Evolutionary conservation across 2,888 invertebrate genomes (phyloP), one percentile per base, ranked within the genome.

Genomic region (Xanthorhoe designata): DNA sequence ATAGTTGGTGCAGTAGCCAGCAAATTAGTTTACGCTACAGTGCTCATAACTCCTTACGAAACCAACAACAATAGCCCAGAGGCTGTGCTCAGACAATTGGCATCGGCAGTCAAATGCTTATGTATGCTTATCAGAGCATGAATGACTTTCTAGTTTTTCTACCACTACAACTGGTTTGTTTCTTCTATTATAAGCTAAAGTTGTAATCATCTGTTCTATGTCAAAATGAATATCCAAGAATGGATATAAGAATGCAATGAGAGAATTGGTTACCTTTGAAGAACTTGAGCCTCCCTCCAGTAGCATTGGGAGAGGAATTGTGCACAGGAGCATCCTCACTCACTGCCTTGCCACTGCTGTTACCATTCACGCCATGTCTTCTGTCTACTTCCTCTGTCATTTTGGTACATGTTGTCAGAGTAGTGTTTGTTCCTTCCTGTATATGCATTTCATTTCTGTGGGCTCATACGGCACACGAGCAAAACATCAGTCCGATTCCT

Each of bases 201-300:
- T 35, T 60, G 15, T 19, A 2, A 49, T 55, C 51, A 58, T 32
- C 51, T 55, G 60, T 50, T 54, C 47, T 32, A 2, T 15, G 55
- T 45, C 18, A 38, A 45, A 38, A 54, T 38, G 42, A 29, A 45
- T 32, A 49, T 13, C 18, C 58, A 29, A 24, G 38, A 61, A 61
- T 66, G 60, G 10, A 55, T 65, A 64, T 61, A 63, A 69, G 60
- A 69, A 70, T 73, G 67, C 52, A 70, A 68, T 66, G 62, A 38
- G 65, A 73, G 68, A 72, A 67, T 64, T 68, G 89, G 87, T 84
- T 83, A 96, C 96, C 96, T 95, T 96, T 97, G 87, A 96, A 97
- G 91, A 97, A 97, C 87, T 96, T 96, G 77, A 97, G 95, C 80
- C 96, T 94, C 83, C 97, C 97, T 78, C 96, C 96, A 85, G 95